Conservation (phyloP, 2,113 vertebrate species). For the Castor canadensis region DNA sequence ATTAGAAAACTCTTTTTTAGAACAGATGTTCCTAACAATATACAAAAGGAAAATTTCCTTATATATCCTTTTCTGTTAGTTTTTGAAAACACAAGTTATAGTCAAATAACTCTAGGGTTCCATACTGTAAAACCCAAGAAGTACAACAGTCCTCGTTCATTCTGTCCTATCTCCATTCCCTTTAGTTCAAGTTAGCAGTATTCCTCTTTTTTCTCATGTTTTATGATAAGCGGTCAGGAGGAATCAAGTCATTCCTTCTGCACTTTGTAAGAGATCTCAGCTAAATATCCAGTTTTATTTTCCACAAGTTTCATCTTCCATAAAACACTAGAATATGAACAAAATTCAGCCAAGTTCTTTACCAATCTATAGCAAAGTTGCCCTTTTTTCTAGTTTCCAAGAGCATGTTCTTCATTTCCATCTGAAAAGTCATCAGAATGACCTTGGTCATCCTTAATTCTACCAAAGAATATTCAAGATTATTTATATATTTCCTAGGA, state of each 20-base stretch:
- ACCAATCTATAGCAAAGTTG: not conserved
- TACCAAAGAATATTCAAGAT: not conserved
- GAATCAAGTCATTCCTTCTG: not conserved
- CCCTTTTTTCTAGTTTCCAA: not conserved
- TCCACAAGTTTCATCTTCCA: not conserved
- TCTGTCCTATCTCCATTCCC: not conserved
- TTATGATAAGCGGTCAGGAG: not conserved
- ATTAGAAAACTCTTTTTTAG: conserved; percentile 25
- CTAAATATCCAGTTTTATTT: not conserved
- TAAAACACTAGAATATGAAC: not conserved
- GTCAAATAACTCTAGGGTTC: not conserved
- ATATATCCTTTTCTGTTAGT: conserved; percentile 23
- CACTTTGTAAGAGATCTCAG: not conserved
- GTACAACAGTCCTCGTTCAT: not conserved
- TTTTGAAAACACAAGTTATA: conserved; percentile 54
- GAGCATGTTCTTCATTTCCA: not conserved
- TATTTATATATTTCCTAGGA: not conserved
- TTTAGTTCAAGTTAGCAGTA: not conserved
- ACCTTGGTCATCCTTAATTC: not conserved
- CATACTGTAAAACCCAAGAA: not conserved
- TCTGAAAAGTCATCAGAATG: not conserved
- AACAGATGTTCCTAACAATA: conserved; percentile 37
- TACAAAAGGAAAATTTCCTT: conserved; percentile 49
- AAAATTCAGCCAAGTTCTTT: not conserved
- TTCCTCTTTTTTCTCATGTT: not conserved